Conservation (phyloP, 2,797 vertebrate genomes). For the Typhlichthys eigenmanni region DNA sequence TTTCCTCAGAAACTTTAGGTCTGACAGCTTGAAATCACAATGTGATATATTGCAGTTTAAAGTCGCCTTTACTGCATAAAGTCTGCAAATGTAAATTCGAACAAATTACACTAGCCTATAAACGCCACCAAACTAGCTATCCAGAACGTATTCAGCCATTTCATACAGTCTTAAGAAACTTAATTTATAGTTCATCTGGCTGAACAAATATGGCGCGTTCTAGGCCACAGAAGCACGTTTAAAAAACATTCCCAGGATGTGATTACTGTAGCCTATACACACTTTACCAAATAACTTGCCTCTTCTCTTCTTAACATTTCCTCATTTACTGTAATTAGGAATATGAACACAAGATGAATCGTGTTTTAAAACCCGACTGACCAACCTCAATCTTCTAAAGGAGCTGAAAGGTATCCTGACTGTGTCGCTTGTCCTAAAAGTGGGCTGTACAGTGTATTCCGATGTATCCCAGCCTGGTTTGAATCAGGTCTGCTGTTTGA, state of each 20-base stretch:
- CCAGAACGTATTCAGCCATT: slow-evolving; percentile 21
- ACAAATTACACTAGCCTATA: too few relatives aligned
- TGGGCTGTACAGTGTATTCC: slow-evolving; percentile 28
- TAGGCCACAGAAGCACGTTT: slow-evolving; percentile 23
- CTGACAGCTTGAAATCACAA: slow-evolving; percentile 4
- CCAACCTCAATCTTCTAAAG: neutral
- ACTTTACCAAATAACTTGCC: neutral
- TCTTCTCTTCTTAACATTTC: too few relatives aligned
- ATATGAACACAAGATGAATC: too few relatives aligned
- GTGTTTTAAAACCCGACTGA: too few relatives aligned
- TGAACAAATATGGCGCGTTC: slow-evolving; percentile 26
- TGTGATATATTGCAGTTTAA: neutral
- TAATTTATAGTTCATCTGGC: slow-evolving; percentile 19
- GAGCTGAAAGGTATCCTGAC: slow-evolving; percentile 18
- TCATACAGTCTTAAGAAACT: slow-evolving; percentile 29
- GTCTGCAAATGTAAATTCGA: too few relatives aligned
- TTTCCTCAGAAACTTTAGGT: slow-evolving; percentile 1
- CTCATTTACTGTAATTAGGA: too few relatives aligned
- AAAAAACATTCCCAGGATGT: slow-evolving; percentile 15
- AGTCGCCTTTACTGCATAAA: neutral
- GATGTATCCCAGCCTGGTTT: slow-evolving; percentile 40
- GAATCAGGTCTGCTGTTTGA: slow-evolving; percentile 49
- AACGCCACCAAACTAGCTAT: slow-evolving; percentile 1
- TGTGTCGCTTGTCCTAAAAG: slow-evolving; percentile 26
- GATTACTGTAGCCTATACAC: slow-evolving; percentile 5